These are phyloP conservation scores for Zoanthus sansibaricus DNA, from an alignment of 92 coral and sea anemone genomes.

Conservation along the genomic window DNA sequence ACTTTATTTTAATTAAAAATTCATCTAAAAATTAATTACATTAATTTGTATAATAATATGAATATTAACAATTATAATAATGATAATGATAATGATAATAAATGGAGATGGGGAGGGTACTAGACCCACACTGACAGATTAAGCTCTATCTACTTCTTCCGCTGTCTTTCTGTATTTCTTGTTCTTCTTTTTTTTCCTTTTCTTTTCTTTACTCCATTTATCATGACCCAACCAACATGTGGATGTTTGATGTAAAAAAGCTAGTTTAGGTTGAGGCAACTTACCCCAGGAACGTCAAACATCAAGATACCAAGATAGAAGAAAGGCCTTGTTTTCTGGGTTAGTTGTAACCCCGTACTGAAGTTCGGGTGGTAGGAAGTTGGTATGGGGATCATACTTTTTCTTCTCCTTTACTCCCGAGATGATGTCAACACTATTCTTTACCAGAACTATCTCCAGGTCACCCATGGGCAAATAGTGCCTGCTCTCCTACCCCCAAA, in stretches of 20 bases:
- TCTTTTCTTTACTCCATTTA: background rate
- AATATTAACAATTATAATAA: background rate
- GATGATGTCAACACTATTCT: background rate
- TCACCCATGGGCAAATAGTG: too few relatives aligned
- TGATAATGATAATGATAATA: background rate
- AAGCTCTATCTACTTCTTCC: background rate
- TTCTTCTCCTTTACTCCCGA: background rate
- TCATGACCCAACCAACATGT: slow-evolving; percentile 2
- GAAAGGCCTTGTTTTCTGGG: slow-evolving; percentile 3
- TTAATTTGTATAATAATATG: too few relatives aligned
- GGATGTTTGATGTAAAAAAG: background rate
- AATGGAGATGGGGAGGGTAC: background rate
- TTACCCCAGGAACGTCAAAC: slow-evolving; percentile 6
- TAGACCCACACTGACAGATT: background rate
- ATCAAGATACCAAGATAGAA: slow-evolving; percentile 4
- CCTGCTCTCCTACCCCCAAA: too few relatives aligned
- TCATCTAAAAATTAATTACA: too few relatives aligned
- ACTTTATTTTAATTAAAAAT: too few relatives aligned
- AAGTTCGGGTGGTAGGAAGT: slow-evolving; percentile 22
- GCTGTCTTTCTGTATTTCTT: background rate
- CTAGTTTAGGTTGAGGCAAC: background rate
- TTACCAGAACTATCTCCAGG: too few relatives aligned
- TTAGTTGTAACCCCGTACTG: slow-evolving; percentile 17
- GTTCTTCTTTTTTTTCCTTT: background rate
- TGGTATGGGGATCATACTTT: slow-evolving; percentile 6